A percentile compares a stretch with the other conserved stretches of the same genome.
These are phyloP conservation scores for Channallabes apus DNA, from an alignment of 2,797 vertebrate species.

Conservation along the genomic window DNA sequence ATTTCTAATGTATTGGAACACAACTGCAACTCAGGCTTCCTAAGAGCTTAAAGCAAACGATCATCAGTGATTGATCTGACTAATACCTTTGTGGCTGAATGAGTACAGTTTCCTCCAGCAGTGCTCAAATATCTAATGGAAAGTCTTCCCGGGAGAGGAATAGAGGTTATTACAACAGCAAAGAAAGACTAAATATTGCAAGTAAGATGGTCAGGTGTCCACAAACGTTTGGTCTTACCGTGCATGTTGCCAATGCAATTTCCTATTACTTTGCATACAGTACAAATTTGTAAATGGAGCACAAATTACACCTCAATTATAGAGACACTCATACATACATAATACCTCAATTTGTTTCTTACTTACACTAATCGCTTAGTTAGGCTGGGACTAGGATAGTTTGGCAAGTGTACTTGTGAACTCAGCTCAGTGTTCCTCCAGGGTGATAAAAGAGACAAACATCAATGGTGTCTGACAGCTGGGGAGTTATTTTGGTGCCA, in stretches of 20 bases:
- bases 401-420: conserved; percentile 18
- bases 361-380: not conserved
- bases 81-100: not conserved
- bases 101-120: not conserved
- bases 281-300: not conserved
- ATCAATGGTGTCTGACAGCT: conserved; percentile 28
- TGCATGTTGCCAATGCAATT: not conserved
- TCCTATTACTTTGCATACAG: not conserved
- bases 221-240: not conserved
- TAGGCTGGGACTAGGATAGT: not conserved
- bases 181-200: not conserved
- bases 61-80: not conserved
- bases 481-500: conserved; percentile 38
- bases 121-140: not conserved
- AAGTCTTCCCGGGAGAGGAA: not conserved
- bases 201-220: not conserved
- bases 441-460: conserved; percentile 36
- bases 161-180: not conserved
- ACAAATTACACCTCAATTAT: not conserved
- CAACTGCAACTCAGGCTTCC: not conserved
- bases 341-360: conserved; percentile 7
- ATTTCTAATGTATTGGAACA: not conserved
- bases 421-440: conserved; percentile 21
- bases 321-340: not conserved
- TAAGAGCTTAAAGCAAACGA: too few species aligned